A percentile compares a stretch with the other conserved stretches of the same genome.
Evolutionary conservation across 2,113 vertebrate species (phyloP).

Genomic region (Python bivittatus): DNA sequence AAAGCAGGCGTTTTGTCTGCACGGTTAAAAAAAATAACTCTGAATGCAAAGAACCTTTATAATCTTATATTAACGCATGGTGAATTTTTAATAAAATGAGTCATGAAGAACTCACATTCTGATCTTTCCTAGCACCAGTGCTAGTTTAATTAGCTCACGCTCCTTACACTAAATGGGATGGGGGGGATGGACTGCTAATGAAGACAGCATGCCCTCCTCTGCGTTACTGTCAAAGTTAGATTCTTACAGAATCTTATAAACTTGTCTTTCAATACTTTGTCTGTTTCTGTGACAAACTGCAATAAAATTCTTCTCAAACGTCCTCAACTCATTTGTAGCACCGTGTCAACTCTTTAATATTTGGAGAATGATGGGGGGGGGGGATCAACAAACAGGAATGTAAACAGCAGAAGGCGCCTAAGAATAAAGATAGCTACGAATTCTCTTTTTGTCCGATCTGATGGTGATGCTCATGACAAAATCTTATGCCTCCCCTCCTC

Average conservation of each 20-base stretch:
- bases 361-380: background rate
- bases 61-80: slow-evolving; percentile 56
- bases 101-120: slow-evolving; percentile 64
- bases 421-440: background rate
- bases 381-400: background rate
- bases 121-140: slow-evolving; percentile 66
- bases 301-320: background rate
- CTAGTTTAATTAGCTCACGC: slow-evolving; percentile 70
- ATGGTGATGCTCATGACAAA: background rate
- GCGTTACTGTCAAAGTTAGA: slow-evolving; percentile 39
- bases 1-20: slow-evolving; percentile 24
- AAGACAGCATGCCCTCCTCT: slow-evolving; percentile 36
- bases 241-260: background rate
- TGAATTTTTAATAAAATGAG: slow-evolving; percentile 69
- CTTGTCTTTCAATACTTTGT: background rate
- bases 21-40: slow-evolving; percentile 34
- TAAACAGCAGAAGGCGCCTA: background rate
- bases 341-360: background rate
- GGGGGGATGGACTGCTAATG: slow-evolving; percentile 56
- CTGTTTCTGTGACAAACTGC: background rate
- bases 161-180: slow-evolving; percentile 62
- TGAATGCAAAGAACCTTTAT: slow-evolving; percentile 41
- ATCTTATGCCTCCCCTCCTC: background rate
- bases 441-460: background rate
- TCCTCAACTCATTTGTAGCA: background rate